Conservation (phyloP, 2,888 invertebrate species). For the Troides helena region DNA sequence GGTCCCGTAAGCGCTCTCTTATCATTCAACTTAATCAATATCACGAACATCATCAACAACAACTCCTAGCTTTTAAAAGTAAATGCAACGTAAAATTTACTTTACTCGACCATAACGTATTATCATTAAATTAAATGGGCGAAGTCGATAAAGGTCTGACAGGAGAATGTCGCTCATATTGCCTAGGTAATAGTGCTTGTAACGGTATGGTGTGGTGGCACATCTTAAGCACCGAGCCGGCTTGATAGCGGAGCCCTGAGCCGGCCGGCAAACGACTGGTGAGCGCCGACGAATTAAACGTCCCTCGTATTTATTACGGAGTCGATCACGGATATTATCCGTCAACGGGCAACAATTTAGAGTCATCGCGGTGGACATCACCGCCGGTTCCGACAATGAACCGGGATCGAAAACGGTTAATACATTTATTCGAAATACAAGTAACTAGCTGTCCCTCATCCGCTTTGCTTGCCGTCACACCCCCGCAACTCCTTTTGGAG, state of each 20-base stretch:
- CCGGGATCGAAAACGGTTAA: neutral
- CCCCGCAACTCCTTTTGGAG: too few species aligned
- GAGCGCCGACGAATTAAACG: constrained; percentile 58
- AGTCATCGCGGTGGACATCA: constrained; percentile 47
- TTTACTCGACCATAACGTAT: constrained; percentile 22
- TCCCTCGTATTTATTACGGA: constrained; percentile 57
- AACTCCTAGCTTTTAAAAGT: constrained; percentile 29
- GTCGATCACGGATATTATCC: constrained; percentile 56
- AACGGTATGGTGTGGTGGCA: neutral
- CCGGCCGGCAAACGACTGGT: constrained; percentile 45
- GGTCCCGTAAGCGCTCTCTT: constrained; percentile 2
- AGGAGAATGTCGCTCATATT: constrained; percentile 10
- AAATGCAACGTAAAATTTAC: constrained; percentile 30
- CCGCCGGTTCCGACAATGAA: constrained; percentile 11
- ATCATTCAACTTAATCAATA: constrained; percentile 27
- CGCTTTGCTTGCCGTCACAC: too few species aligned
- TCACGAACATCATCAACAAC: constrained; percentile 27
- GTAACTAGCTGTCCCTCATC: too few species aligned
- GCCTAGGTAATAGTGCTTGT: neutral
- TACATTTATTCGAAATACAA: neutral
- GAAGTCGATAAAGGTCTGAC: neutral
- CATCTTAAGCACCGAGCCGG: constrained; percentile 6
- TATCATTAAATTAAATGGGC: constrained; percentile 25
- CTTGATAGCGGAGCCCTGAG: constrained; percentile 33
- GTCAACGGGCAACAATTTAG: constrained; percentile 62